Percentiles rank a stretch among this genome's conserved stretches.
Conservation (phyloP, 2,113 vertebrate species). For the Spermophilus dauricus region DNA sequence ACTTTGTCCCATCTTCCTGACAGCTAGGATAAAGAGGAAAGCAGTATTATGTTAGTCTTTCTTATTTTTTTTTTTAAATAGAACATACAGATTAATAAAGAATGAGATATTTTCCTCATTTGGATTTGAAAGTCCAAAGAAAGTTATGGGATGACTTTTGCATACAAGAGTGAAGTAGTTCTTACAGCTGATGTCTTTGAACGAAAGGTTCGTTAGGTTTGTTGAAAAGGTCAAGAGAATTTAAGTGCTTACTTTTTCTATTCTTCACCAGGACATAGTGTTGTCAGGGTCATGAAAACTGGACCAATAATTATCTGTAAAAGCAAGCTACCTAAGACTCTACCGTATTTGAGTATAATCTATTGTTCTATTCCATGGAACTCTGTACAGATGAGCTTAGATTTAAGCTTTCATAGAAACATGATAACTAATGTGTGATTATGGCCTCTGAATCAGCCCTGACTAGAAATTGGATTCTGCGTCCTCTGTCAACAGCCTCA, state of each 20-base stretch:
- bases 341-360: neutral
- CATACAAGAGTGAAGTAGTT: neutral
- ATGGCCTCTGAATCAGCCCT: neutral
- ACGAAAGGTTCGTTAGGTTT: neutral
- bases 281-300: neutral
- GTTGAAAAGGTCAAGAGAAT: slow-evolving; percentile 25
- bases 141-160: neutral
- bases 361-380: neutral
- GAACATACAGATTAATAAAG: neutral
- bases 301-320: neutral
- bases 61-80: neutral
- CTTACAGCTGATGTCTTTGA: neutral
- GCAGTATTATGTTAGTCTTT: neutral
- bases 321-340: neutral
- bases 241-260: neutral
- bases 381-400: slow-evolving; percentile 10
- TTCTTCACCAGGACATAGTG: neutral
- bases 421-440: neutral
- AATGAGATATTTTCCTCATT: neutral
- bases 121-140: neutral
- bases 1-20: neutral
- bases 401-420: slow-evolving; percentile 48
- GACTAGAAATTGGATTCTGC: slow-evolving; percentile 51
- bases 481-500: slow-evolving; percentile 51
- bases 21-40: neutral